These are phyloP conservation scores for Gymnothorax javanicus DNA, from an alignment of 2,797 vertebrate species.

Conservation along the genomic window DNA sequence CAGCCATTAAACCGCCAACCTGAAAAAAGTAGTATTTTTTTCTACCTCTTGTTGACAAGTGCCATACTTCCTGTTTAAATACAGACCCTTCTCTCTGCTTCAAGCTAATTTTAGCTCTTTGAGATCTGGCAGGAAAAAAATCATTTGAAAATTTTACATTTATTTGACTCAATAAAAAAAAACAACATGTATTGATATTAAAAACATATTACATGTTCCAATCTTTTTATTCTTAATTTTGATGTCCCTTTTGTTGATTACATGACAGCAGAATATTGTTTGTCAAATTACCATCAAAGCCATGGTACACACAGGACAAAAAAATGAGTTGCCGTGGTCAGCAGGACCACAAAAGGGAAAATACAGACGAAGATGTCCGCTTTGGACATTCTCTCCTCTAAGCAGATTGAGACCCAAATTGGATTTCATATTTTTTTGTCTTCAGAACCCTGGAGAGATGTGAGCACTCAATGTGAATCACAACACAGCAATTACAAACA, in stretches of 20 bases:
- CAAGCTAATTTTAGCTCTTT: not conserved
- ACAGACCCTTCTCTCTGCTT: not conserved
- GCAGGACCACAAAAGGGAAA: not conserved
- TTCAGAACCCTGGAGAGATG: slow-evolving; percentile 33
- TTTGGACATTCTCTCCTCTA: not conserved
- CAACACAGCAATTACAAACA: slow-evolving; percentile 36
- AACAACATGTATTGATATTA: not conserved
- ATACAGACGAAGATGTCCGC: not conserved
- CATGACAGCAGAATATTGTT: not conserved
- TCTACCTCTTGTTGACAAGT: not conserved
- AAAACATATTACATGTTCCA: not conserved
- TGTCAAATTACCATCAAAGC: not conserved
- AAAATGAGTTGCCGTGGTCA: not conserved
- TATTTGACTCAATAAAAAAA: not conserved
- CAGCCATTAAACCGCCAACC: not conserved
- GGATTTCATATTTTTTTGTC: slow-evolving; percentile 48
- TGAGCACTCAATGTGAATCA: slow-evolving; percentile 34
- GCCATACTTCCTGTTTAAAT: not conserved
- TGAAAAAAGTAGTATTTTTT: not conserved
- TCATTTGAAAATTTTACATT: not conserved
- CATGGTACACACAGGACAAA: not conserved
- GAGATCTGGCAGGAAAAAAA: not conserved
- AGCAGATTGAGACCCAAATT: slow-evolving; percentile 45
- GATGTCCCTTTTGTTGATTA: not conserved
- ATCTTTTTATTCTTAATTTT: not conserved